A percentile compares a stretch with the other conserved stretches of the same genome.
Conservation (phyloP, 1,140 invertebrate species). For the Papilio aristodemus region DNA sequence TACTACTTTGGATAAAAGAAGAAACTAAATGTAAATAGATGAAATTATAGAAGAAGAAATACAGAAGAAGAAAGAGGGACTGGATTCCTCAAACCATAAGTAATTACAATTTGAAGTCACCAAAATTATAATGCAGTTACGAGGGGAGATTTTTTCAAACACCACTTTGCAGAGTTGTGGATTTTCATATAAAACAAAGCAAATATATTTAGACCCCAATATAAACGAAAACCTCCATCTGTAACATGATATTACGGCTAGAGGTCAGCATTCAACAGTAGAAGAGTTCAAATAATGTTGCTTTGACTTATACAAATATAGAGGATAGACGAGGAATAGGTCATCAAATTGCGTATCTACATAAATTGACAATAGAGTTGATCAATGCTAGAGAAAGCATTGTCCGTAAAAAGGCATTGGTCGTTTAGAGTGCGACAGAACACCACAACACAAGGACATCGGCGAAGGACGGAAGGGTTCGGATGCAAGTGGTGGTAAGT, state of each 20-base stretch:
- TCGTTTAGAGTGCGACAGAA: neutral
- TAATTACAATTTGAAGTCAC: constrained; percentile 80
- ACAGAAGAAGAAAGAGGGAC: constrained; percentile 73
- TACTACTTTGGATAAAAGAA: constrained; percentile 33
- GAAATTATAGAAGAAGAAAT: constrained; percentile 54
- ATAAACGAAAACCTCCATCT: constrained; percentile 63
- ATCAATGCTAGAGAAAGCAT: constrained; percentile 4
- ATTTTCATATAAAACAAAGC: constrained; percentile 53
- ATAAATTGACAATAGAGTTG: neutral
- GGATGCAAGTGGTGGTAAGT: constrained; percentile 69
- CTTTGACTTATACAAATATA: constrained; percentile 55
- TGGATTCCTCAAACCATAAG: constrained; percentile 77
- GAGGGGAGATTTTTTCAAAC: constrained; percentile 78
- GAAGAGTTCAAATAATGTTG: constrained; percentile 44
- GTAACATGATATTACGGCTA: constrained; percentile 59
- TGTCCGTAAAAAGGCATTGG: neutral
- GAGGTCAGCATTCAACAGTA: constrained; percentile 56
- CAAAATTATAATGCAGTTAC: constrained; percentile 81
- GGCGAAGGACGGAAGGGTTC: constrained; percentile 41
- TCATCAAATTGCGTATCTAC: neutral
- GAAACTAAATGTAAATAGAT: constrained; percentile 43
- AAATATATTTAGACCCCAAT: constrained; percentile 45
- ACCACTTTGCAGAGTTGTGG: constrained; percentile 65
- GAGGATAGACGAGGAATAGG: constrained; percentile 37
- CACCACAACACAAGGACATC: neutral